Percentiles rank a stretch among this genome's conserved stretches.
These are phyloP conservation scores for Scaptomyza pallida DNA, from an alignment of 1,140 invertebrate species.

Conservation along the genomic window DNA sequence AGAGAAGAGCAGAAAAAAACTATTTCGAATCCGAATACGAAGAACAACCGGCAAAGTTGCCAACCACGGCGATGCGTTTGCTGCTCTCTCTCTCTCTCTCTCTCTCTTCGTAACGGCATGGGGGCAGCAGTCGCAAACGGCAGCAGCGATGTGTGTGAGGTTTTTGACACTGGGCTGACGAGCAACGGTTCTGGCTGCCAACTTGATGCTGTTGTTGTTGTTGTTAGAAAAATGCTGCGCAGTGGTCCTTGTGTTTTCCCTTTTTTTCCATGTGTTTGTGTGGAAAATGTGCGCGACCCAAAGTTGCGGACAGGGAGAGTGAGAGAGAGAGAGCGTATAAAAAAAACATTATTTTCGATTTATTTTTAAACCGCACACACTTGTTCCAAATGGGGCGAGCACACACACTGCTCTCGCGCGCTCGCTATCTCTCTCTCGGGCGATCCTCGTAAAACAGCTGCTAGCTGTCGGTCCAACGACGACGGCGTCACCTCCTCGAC, in stretches of 20 bases:
- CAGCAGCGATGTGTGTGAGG: slow-evolving; percentile 47
- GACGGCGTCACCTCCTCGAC: slow-evolving; percentile 64
- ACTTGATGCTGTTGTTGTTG: slow-evolving; percentile 21
- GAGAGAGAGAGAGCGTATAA: slow-evolving; percentile 41
- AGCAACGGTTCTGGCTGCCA: slow-evolving; percentile 32
- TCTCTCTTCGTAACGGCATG: slow-evolving; percentile 44
- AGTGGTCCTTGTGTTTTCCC: slow-evolving; percentile 61
- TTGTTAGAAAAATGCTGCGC: slow-evolving; percentile 77
- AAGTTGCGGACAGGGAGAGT: background rate
- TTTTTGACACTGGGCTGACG: slow-evolving; percentile 73
- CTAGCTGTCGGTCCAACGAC: slow-evolving; percentile 44
- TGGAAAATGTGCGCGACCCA: slow-evolving; percentile 42
- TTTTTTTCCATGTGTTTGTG: slow-evolving; percentile 11
- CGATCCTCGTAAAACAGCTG: slow-evolving; percentile 74
- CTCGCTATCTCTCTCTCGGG: background rate
- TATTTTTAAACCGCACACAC: slow-evolving; percentile 80
- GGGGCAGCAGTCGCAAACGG: slow-evolving; percentile 36
- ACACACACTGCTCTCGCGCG: slow-evolving; percentile 7
- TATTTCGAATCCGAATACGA: slow-evolving; percentile 13
- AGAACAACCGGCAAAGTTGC: slow-evolving; percentile 36
- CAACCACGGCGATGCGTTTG: slow-evolving; percentile 3
- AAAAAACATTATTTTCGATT: slow-evolving; percentile 75
- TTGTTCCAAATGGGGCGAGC: slow-evolving; percentile 65
- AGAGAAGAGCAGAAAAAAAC: background rate
- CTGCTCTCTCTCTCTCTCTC: background rate